Conservation (phyloP, 2,797 vertebrate species). For the Coreius guichenoti region DNA sequence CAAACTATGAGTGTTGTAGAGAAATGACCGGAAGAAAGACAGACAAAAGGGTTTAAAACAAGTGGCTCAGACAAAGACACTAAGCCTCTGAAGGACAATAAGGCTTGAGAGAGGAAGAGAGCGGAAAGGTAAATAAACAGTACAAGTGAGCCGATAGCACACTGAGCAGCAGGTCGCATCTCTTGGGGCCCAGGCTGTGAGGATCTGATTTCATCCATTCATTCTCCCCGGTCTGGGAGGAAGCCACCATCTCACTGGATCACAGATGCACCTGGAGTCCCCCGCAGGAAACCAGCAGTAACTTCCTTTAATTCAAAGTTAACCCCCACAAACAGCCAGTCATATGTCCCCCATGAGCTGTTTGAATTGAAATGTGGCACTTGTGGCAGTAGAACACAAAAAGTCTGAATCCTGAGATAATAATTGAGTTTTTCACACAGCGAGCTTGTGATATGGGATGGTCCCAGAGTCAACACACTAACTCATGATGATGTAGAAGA, state of each 20-base stretch:
- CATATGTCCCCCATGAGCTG: constrained; percentile 64
- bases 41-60: constrained; percentile 28
- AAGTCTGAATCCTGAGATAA: neutral
- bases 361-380: constrained; percentile 44
- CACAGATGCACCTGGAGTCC: constrained; percentile 76
- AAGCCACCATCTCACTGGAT: constrained; percentile 64
- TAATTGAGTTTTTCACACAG: neutral
- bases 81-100: constrained; percentile 44
- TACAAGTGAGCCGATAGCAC: constrained; percentile 45
- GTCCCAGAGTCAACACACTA: neutral
- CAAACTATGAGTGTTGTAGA: neutral
- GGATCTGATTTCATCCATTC: constrained; percentile 61
- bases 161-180: constrained; percentile 43
- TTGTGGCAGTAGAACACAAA: constrained; percentile 25
- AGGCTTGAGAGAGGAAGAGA: constrained; percentile 55
- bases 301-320: constrained; percentile 72
- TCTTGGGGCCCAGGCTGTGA: constrained; percentile 45
- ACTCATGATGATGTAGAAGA: neutral
- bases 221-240: constrained; percentile 51
- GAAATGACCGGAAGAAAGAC: constrained; percentile 7
- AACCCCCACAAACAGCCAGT: constrained; percentile 68
- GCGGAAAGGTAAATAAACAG: constrained; percentile 60
- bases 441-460: neutral
- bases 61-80: constrained; percentile 35
- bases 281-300: constrained; percentile 78